Base-by-base conservation (phyloP, 2,888 invertebrate genomes). In the Drosophila subquinaria region DNA sequence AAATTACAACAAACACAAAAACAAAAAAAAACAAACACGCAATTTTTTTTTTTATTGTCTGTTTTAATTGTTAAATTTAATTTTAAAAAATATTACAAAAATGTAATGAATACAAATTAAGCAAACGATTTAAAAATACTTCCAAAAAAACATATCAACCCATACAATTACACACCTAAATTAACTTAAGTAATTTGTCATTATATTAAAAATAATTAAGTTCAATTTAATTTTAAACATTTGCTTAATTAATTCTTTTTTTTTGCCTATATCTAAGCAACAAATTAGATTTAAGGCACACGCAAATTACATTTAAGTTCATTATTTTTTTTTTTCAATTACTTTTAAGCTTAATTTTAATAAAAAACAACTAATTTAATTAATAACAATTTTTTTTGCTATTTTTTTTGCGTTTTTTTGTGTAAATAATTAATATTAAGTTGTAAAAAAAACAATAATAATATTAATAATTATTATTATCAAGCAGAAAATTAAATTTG, bases 211-310 rank as follows among this genome's bases (percentile, higher is more conserved):
- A 13, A 33, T 8, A 13, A 33, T 36, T 50, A 51, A 56, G 43
- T 63, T 23, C 53, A 69, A 56, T 35, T 45, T 45, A 45, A 17
- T 10, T 43, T 30, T 43, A 55, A 55, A 1, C 8, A n/a, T 15
- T 17, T 35, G 13, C 35, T 43, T 56, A 35, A 56, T 45, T 35
- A 45, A 52, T 38, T 36, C 20, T 64, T 56, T 69, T 80, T 88
- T 55, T 71, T 62, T 69, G 38, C 9, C 11, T 50, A 51, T 27
- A 50, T 55, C 52, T 27, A 76, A 82, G 66, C 59, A 69, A 86
- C 86, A 88, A 82, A 88, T 81, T 88, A 83, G 4, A 3, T 52
- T 57, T 88, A 82, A 75, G 70, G 9, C 36, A 33, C 33, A 59
- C 11, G 15, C 56, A 64, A 47, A 47, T 11, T 47, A 51, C 36